Evolutionary conservation across 2,797 vertebrate species (phyloP).

Genomic region (Poecilia velifera): DNA sequence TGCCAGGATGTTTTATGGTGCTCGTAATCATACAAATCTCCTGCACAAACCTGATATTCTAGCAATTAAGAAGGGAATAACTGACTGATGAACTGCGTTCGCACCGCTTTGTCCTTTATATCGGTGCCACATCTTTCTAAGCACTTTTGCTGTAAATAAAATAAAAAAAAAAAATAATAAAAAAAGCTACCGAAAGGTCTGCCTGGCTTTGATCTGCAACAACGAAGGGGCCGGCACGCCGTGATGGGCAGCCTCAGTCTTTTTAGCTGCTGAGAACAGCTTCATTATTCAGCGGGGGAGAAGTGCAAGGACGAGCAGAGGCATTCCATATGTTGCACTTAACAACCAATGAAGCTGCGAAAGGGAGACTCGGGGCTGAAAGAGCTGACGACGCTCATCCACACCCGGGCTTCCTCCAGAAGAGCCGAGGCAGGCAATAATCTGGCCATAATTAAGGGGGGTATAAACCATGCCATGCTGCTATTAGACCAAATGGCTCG

Average conservation of each 20-base stretch:
- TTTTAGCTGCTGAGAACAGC: constrained; percentile 54
- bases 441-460: constrained; percentile 84
- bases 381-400: constrained; percentile 78
- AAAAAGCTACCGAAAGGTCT: not conserved
- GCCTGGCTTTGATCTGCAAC: constrained; percentile 28
- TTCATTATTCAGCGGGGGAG: constrained; percentile 67
- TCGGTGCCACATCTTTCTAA: constrained; percentile 14
- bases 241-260: constrained; percentile 41
- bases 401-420: constrained; percentile 75
- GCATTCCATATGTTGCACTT: constrained; percentile 79
- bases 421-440: constrained; percentile 82
- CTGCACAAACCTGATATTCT: constrained; percentile 3
- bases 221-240: constrained; percentile 29
- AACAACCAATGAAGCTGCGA: constrained; percentile 76
- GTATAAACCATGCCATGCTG: constrained; percentile 84
- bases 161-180: no score
- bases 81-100: constrained; percentile 10
- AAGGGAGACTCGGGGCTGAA: constrained; percentile 73
- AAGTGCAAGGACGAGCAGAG: constrained; percentile 47
- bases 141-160: not conserved
- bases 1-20: constrained; percentile 9
- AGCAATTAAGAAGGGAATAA: constrained; percentile 25
- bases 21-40: constrained; percentile 25
- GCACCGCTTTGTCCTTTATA: not conserved
- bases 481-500: constrained; percentile 78